phyloP scores from a whole-genome alignment of 2,888 invertebrate species.

The Hemistola chrysoprasaria region DNA sequence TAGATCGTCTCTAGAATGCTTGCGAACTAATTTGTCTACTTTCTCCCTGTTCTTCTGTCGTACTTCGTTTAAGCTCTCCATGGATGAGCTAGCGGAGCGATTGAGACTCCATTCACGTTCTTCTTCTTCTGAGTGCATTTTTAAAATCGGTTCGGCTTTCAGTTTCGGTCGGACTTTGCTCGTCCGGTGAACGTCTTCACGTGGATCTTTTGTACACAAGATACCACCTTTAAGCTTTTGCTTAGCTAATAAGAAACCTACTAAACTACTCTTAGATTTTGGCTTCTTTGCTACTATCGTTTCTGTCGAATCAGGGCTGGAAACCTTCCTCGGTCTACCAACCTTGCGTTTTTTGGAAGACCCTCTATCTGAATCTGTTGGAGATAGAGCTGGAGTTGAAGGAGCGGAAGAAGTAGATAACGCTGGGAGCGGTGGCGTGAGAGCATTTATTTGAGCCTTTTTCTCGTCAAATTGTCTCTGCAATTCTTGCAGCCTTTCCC shows the following conservation, averaged over 20 bases:
- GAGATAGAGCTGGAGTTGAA: conserved; percentile 70
- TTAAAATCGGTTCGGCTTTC: conserved; percentile 87
- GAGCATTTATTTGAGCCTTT: conserved; percentile 89
- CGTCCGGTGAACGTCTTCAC: conserved; percentile 68
- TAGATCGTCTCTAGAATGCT: conserved; percentile 72
- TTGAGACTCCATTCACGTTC: conserved; percentile 72
- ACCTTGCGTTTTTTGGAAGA: conserved; percentile 91
- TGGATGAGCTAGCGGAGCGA: conserved; percentile 77
- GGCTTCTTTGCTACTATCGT: conserved; percentile 92
- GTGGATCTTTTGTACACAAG: conserved; percentile 75
- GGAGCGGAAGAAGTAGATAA: conserved; percentile 68
- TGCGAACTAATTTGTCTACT: conserved; percentile 69
- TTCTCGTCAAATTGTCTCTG: conserved; percentile 92
- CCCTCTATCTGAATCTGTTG: conserved; percentile 67
- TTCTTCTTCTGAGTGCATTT: conserved; percentile 81
- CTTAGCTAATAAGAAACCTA: conserved; percentile 85
- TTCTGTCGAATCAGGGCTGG: conserved; percentile 86
- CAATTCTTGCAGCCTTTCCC: conserved; percentile 89
- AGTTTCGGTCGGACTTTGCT: conserved; percentile 87
- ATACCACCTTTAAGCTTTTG: conserved; percentile 82
- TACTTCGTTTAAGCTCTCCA: conserved; percentile 78
- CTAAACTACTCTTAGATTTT: conserved; percentile 85
- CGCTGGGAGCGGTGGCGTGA: conserved; percentile 81
- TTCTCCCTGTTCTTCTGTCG: conserved; percentile 76
- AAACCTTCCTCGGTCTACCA: conserved; percentile 89